phyloP scores from a whole-genome alignment of 1,140 invertebrate species.

The Spodoptera litura region DNA sequence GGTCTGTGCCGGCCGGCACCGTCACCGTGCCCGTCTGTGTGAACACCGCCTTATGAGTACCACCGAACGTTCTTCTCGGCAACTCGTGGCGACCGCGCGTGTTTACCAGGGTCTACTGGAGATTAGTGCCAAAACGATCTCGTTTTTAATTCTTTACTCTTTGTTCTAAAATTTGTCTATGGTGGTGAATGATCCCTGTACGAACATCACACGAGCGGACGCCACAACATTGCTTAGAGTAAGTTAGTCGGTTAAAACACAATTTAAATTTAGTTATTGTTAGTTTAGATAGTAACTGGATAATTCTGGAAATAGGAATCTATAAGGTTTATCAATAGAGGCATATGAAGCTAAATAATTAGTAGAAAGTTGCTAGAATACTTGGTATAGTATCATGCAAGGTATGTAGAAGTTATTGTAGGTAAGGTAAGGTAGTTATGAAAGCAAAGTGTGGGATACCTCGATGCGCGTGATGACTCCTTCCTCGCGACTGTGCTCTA shows the following conservation, averaged over 20 bases:
- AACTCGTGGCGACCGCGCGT: conserved; percentile 74
- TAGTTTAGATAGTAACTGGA: conserved; percentile 30
- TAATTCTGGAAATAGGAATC: conserved; percentile 26
- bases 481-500: conserved; percentile 86
- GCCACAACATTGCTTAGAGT: conserved; percentile 76
- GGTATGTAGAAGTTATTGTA: conserved; percentile 23
- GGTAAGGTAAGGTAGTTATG: conserved; percentile 53
- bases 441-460: conserved; percentile 84
- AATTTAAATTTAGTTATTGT: conserved; percentile 51
- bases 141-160: conserved; percentile 22
- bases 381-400: conserved; percentile 37
- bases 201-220: conserved; percentile 75
- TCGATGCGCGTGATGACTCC: conserved; percentile 86
- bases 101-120: conserved; percentile 58
- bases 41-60: conserved; percentile 74
- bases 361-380: conserved; percentile 12
- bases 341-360: conserved; percentile 40
- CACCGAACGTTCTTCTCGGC: conserved; percentile 80
- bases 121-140: conserved; percentile 32
- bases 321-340: conserved; percentile 30
- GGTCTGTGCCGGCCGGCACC: conserved; percentile 84
- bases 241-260: conserved; percentile 57
- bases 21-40: conserved; percentile 85
- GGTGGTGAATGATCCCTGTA: conserved; percentile 44
- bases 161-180: conserved; percentile 33